Conservation (phyloP, 2,113 vertebrate genomes). For the Isurus oxyrinchus region DNA sequence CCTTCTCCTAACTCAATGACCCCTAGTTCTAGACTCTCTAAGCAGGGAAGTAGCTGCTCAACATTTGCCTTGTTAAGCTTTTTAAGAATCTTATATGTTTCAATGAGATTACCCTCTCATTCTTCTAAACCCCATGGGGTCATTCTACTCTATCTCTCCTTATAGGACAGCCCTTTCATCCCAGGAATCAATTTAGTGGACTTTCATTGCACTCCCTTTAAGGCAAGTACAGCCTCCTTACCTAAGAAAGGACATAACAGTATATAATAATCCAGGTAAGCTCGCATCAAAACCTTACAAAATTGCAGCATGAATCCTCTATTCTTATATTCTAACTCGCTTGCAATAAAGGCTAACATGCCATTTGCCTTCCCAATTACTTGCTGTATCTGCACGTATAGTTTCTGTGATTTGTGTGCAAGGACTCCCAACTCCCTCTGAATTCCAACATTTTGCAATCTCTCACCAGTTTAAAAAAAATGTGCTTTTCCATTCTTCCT, state of each 20-base stretch:
- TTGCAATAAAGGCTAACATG: neutral
- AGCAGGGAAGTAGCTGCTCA: neutral
- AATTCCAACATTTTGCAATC: neutral
- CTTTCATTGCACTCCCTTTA: neutral
- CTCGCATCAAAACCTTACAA: neutral
- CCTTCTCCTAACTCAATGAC: neutral
- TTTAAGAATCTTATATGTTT: neutral
- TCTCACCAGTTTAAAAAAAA: neutral
- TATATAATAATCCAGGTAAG: neutral
- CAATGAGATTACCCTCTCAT: neutral
- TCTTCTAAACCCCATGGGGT: neutral
- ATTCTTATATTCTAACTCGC: neutral
- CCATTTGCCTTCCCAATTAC: neutral
- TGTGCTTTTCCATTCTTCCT: neutral
- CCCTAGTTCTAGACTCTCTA: neutral
- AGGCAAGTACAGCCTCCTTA: neutral
- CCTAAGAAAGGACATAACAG: too few species aligned
- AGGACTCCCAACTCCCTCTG: neutral
- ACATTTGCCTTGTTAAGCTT: neutral
- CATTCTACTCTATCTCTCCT: neutral
- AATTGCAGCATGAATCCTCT: neutral
- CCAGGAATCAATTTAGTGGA: neutral
- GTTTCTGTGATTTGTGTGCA: neutral
- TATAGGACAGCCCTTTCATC: neutral
- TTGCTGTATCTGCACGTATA: neutral